Conservation (phyloP, 2,797 vertebrate genomes). For the Microchirus variegatus region DNA sequence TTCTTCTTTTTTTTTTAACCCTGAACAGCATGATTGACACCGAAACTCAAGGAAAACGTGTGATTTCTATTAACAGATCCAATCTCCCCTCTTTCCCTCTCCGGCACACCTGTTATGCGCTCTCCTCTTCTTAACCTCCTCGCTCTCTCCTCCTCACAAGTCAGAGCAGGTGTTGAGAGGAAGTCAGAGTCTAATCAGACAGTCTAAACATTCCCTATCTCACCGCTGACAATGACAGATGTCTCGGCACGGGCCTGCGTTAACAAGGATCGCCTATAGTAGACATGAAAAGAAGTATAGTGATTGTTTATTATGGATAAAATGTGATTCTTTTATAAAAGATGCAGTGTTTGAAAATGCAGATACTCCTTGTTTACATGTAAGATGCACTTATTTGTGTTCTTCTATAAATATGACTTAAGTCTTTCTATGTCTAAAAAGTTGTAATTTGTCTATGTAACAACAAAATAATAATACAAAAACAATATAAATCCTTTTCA, state of each 20-base stretch:
- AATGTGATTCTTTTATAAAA: too few species aligned
- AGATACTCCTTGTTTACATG: too few species aligned
- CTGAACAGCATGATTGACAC: constrained; percentile 36
- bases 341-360: too few species aligned
- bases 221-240: constrained; percentile 43
- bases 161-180: constrained; percentile 70
- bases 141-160: constrained; percentile 32
- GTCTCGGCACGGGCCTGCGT: constrained; percentile 22
- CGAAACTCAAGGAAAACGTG: constrained; percentile 54
- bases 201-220: constrained; percentile 62
- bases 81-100: constrained; percentile 33
- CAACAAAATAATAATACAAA: too few species aligned
- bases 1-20: constrained; percentile 3
- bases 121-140: constrained; percentile 34
- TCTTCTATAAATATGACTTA: too few species aligned
- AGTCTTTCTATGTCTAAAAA: too few species aligned
- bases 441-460: too few species aligned
- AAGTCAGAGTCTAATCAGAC: constrained; percentile 66
- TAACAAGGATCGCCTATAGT: background rate
- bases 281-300: too few species aligned
- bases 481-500: too few species aligned
- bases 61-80: constrained; percentile 69
- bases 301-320: too few species aligned
- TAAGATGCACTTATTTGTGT: too few species aligned
- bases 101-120: constrained; percentile 59